Evolutionary conservation across 2,888 invertebrate genomes (phyloP).

Genomic region (Emesis furor): DNA sequence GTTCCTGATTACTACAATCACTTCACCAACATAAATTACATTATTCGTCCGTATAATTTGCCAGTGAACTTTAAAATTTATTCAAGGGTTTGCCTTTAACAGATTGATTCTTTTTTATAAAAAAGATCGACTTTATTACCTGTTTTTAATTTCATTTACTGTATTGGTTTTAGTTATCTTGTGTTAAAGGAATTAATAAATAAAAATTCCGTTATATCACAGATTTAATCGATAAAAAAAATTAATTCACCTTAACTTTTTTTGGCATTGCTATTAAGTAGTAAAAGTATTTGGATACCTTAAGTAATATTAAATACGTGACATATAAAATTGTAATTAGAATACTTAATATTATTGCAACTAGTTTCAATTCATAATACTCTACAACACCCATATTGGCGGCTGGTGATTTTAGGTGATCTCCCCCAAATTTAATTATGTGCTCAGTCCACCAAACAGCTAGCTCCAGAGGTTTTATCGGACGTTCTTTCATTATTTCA

Average conservation of each 20-base stretch:
- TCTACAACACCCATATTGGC: slow-evolving; percentile 78
- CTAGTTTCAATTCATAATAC: slow-evolving; percentile 78
- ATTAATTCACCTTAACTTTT: neutral
- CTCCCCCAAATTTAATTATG: slow-evolving; percentile 85
- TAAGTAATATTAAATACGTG: neutral
- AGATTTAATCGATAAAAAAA: neutral
- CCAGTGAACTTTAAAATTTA: too few relatives aligned
- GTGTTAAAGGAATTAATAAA: too few relatives aligned
- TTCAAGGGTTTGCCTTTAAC: too few relatives aligned
- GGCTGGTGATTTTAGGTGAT: slow-evolving; percentile 83
- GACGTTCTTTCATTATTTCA: slow-evolving; percentile 68
- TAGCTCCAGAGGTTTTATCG: slow-evolving; percentile 77
- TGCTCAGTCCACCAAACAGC: slow-evolving; percentile 90
- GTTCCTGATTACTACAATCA: too few relatives aligned
- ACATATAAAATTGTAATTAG: slow-evolving; percentile 19
- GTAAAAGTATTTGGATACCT: neutral
- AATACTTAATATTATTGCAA: slow-evolving; percentile 37
- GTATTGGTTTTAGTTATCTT: too few relatives aligned
- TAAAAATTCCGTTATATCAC: too few relatives aligned
- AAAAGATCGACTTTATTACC: too few relatives aligned
- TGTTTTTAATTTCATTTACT: too few relatives aligned
- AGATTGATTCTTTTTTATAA: too few relatives aligned
- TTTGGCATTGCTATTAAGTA: neutral
- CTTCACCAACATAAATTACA: too few relatives aligned
- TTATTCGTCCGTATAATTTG: too few relatives aligned